Percentiles rank a stretch among this genome's conserved stretches.
Evolutionary conservation across 2,797 vertebrate species (phyloP).

Genomic region (Scyliorhinus canicula): DNA sequence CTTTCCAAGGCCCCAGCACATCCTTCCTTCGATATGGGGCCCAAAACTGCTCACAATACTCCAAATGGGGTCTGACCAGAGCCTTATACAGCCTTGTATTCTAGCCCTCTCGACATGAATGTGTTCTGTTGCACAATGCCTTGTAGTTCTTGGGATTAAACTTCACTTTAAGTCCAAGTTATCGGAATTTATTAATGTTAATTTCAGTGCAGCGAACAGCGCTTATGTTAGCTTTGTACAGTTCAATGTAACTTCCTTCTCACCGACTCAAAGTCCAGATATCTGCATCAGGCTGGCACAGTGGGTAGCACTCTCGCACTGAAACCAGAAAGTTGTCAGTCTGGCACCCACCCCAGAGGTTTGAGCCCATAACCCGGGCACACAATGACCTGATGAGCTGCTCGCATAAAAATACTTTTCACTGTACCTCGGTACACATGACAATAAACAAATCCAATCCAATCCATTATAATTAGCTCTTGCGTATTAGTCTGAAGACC

Average conservation of each 20-base stretch:
- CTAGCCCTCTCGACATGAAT: too few species aligned
- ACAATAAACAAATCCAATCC: too few species aligned
- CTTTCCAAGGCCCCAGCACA: too few species aligned
- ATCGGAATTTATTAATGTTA: too few species aligned
- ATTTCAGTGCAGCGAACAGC: background rate
- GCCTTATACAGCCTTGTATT: too few species aligned
- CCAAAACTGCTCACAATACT: too few species aligned
- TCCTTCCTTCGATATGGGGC: too few species aligned
- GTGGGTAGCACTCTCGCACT: background rate
- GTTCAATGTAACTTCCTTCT: background rate
- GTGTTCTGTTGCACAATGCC: background rate
- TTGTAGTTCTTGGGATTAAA: background rate
- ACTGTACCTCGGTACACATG: too few species aligned
- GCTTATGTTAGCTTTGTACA: background rate
- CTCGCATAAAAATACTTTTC: too few species aligned
- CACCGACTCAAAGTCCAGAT: background rate
- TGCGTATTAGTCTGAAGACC: background rate
- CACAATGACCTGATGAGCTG: too few species aligned
- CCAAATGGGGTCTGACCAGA: too few species aligned
- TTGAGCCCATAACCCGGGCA: background rate
- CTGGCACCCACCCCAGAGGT: background rate
- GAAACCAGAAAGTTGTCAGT: background rate
- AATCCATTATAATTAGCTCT: background rate
- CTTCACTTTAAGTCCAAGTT: too few species aligned
- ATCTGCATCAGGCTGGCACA: background rate